Evolutionary conservation across 2,888 invertebrate species (phyloP), one percentile per base, ranked within the genome.

Genomic region (Homarus gammarus): DNA sequence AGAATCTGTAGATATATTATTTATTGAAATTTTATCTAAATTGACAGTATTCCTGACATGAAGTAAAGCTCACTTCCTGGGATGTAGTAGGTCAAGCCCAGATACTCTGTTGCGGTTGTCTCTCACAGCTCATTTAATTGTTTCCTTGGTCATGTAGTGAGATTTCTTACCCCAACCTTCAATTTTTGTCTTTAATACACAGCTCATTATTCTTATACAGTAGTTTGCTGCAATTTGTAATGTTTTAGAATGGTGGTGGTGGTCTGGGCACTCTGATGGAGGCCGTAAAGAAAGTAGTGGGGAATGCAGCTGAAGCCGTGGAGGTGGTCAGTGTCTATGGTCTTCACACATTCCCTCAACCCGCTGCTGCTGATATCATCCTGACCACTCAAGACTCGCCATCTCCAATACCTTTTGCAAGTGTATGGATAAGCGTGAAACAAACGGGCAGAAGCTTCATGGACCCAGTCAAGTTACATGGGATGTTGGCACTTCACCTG

Each of bases 241-340:
- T 38, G 15, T 27, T 49, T 27, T 86, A 90, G 90, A 15, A 82
- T n/a, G 75, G 83, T 22, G 86, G 82, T 0, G 86, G 90, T 6
- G 64, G 72, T 5, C 77, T 90, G 8, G 86, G 90, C 8, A 31
- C 51, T 3, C 77, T 90, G 40, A 68, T 77, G 27, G 51, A 72
- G 33, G 82, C 82, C 3, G 86, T 86, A 68, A 70, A n/a, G 38
- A 27, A 83, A 6, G 75, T 75, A 12, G 22, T 86, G 27, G 40
- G 56, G 1, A 38, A 38, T 18, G 44, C 27, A 31, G 33, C 61
- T 6, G 36, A 44, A 1, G 38, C 33, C 31, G 86, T 90, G 36
- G 81, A 86, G 44, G 61, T 90, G 22, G 90, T 90, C 36, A 90
- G 90, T 33, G 86, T 90, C 15, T 90, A 81, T 51, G 90, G 87